Evolutionary conservation across 2,113 vertebrate genomes (phyloP).

Genomic region (Vireo altiloquus): DNA sequence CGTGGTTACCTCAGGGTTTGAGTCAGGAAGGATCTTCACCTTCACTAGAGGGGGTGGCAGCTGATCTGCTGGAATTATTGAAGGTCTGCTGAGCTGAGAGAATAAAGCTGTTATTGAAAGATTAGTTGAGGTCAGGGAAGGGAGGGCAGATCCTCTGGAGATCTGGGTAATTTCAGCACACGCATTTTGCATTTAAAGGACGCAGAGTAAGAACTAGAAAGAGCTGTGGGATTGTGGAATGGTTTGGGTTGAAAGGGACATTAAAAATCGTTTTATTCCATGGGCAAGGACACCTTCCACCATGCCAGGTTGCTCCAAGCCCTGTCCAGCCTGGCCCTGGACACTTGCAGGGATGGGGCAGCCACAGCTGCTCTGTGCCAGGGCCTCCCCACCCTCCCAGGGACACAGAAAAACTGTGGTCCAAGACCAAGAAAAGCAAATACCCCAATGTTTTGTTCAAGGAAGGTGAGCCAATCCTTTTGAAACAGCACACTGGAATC

Average conservation of each 20-base stretch:
- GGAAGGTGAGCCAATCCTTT: neutral
- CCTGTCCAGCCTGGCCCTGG: rapidly evolving
- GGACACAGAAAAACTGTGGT: neutral
- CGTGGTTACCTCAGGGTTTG: neutral
- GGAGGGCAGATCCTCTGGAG: neutral
- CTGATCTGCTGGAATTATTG: neutral
- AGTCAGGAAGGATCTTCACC: neutral
- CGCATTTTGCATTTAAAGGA: neutral
- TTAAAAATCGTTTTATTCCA: neutral
- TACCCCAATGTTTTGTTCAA: neutral
- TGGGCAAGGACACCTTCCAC: neutral
- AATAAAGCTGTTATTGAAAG: neutral
- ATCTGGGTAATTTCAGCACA: neutral
- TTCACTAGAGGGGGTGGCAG: neutral
- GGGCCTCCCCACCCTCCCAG: neutral
- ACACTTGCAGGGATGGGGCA: neutral
- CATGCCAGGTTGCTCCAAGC: neutral
- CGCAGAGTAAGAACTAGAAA: neutral
- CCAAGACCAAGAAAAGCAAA: neutral
- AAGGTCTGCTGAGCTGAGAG: neutral
- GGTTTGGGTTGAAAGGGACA: neutral
- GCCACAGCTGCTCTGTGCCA: neutral
- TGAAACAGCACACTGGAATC: neutral
- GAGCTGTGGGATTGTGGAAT: neutral
- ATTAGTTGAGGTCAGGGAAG: neutral